A percentile compares a stretch with the other conserved stretches of the same genome.
Evolutionary conservation across 35 echinoderm and acorn worm species (phyloP).

Genomic region (Lytechinus pictus): DNA sequence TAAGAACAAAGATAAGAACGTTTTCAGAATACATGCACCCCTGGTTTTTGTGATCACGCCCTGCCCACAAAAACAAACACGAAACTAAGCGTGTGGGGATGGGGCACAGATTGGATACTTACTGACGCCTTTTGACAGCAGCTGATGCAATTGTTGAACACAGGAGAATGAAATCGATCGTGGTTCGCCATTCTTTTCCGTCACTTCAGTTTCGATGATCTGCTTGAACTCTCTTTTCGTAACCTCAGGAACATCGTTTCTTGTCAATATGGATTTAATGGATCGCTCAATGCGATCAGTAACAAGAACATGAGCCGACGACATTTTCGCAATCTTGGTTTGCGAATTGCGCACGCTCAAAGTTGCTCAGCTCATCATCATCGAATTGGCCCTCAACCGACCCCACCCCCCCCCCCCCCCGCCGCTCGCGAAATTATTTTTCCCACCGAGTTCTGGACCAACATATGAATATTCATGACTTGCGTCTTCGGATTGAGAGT

Average conservation of each 20-base stretch:
- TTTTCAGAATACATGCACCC: too few relatives aligned
- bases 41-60: too few relatives aligned
- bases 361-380: too few relatives aligned
- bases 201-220: neutral
- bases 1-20: too few relatives aligned
- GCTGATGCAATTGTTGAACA: constrained; percentile 47
- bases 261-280: constrained; percentile 30
- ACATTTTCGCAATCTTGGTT: constrained; percentile 4
- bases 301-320: constrained; percentile 14
- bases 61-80: neutral
- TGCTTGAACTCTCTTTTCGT: constrained; percentile 48
- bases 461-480: too few relatives aligned
- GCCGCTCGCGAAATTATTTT: too few relatives aligned
- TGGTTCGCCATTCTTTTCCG: constrained; percentile 24
- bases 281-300: constrained; percentile 32
- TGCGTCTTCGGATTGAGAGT: too few relatives aligned
- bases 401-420: too few relatives aligned
- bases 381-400: too few relatives aligned
- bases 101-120: neutral
- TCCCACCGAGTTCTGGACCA: too few relatives aligned
- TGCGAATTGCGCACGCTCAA: too few relatives aligned
- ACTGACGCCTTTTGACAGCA: neutral
- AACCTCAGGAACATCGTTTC: constrained; percentile 44
- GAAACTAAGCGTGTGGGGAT: neutral
- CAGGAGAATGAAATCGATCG: constrained; percentile 43